phyloP scores from a whole-genome alignment of 2,797 vertebrate genomes.

The Pogonophryne albipinna region DNA sequence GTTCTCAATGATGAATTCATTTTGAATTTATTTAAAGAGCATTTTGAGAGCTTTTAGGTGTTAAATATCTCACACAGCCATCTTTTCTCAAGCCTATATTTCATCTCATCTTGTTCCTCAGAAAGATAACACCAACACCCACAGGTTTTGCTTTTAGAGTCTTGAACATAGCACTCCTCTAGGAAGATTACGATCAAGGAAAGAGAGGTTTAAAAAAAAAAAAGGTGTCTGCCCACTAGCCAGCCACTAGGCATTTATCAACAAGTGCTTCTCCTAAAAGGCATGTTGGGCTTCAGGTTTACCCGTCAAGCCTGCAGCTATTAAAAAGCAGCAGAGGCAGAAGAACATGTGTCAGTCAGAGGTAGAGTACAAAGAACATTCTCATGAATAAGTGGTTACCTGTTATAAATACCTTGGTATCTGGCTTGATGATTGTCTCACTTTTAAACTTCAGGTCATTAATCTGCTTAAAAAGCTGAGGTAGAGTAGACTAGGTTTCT shows the following conservation, averaged over 20 bases:
- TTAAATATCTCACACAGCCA: neutral
- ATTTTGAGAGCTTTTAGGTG: slow-evolving; percentile 1
- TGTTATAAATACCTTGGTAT: too few species aligned
- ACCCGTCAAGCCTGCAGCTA: slow-evolving; percentile 28
- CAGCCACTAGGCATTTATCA: slow-evolving; percentile 30
- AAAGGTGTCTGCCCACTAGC: slow-evolving; percentile 16
- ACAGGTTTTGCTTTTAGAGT: slow-evolving; percentile 13
- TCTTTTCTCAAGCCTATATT: neutral
- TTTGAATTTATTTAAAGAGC: neutral
- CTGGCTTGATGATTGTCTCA: too few species aligned
- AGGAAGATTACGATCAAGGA: slow-evolving; percentile 21
- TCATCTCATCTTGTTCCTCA: neutral
- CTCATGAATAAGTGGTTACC: neutral
- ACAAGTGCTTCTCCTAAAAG: slow-evolving; percentile 27
- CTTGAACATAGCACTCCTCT: slow-evolving; percentile 8
- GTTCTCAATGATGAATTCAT: neutral
- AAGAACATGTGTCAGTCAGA: slow-evolving; percentile 28
- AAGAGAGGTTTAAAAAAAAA: neutral
- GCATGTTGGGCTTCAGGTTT: slow-evolving; percentile 49
- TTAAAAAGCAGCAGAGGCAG: slow-evolving; percentile 21
- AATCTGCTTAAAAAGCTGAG: too few species aligned
- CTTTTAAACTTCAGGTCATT: too few species aligned
- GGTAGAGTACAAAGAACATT: slow-evolving; percentile 3
- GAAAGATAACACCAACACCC: neutral
- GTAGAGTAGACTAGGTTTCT: too few species aligned